A percentile compares a stretch with the other conserved stretches of the same genome.
Evolutionary conservation across 2,113 vertebrate species (phyloP).

Genomic region (Tychaedon coryphoeus): DNA sequence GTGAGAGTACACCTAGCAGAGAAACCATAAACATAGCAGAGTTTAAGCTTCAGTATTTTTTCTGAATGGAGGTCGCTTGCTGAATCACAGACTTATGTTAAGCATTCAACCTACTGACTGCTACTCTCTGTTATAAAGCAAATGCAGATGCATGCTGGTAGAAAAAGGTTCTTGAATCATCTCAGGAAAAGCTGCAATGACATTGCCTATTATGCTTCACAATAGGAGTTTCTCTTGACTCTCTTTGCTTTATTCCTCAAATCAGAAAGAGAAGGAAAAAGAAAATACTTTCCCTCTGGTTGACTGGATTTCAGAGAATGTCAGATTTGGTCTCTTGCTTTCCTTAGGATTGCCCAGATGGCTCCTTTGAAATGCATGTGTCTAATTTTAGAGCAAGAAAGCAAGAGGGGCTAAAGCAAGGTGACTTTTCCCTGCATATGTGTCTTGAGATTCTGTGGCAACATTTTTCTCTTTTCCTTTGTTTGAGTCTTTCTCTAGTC

Average conservation of each 20-base stretch:
- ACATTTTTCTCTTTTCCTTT: neutral
- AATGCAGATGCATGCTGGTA: neutral
- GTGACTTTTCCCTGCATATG: neutral
- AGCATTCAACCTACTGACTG: neutral
- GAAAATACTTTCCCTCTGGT: neutral
- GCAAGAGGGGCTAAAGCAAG: neutral
- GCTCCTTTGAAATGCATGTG: conserved; percentile 47
- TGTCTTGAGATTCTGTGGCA: neutral
- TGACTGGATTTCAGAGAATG: conserved; percentile 5
- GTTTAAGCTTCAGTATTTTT: neutral
- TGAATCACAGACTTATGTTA: neutral
- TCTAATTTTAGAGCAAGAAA: conserved; percentile 65
- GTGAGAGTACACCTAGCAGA: neutral
- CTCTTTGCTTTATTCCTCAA: neutral
- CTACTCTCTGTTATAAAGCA: neutral
- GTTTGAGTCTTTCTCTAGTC: neutral
- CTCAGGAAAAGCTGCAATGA: neutral
- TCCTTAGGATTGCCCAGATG: conserved; percentile 49
- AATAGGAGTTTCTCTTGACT: neutral
- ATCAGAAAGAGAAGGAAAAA: conserved; percentile 7
- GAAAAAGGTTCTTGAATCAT: neutral
- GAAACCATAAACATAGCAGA: neutral
- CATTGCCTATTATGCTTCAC: neutral
- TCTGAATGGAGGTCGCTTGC: neutral
- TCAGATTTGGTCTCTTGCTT: conserved; percentile 11